phyloP scores from a whole-genome alignment of 2,797 vertebrate genomes.

The Gambelia wislizenii region DNA sequence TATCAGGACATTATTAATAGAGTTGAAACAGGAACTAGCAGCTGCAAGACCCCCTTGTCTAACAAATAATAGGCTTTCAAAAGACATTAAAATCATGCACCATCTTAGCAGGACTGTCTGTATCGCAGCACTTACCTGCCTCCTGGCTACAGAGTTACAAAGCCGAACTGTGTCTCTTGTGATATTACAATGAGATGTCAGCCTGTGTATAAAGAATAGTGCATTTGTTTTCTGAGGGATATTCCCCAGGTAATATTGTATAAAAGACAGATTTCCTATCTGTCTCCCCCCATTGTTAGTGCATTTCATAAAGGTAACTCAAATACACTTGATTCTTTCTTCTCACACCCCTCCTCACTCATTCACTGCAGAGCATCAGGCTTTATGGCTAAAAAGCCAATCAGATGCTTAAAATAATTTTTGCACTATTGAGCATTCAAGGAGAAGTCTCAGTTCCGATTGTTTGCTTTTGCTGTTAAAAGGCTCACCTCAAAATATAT shows the following conservation, averaged over 20 bases:
- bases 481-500: constrained; percentile 59
- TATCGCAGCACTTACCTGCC: constrained; percentile 69
- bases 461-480: constrained; percentile 53
- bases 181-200: constrained; percentile 78
- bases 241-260: constrained; percentile 76
- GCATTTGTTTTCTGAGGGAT: constrained; percentile 79
- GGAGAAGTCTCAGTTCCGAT: constrained; percentile 63
- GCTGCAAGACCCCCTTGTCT: constrained; percentile 63
- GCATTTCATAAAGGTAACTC: constrained; percentile 74
- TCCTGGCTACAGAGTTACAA: constrained; percentile 75
- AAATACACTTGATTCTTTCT: constrained; percentile 59
- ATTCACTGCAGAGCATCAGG: constrained; percentile 36
- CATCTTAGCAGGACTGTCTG: constrained; percentile 66
- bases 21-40: constrained; percentile 66
- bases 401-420: constrained; percentile 54
- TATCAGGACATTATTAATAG: constrained; percentile 65
- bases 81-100: constrained; percentile 74
- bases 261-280: constrained; percentile 67
- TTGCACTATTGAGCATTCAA: constrained; percentile 62
- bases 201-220: constrained; percentile 74
- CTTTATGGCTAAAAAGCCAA: constrained; percentile 49
- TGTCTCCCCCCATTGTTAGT: constrained; percentile 66
- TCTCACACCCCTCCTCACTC: neutral
- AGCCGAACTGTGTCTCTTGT: constrained; percentile 72
- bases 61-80: constrained; percentile 74